These are phyloP conservation scores for Sycobia sp. DNA, from an alignment of 1,140 invertebrate genomes.

Conservation along the genomic window DNA sequence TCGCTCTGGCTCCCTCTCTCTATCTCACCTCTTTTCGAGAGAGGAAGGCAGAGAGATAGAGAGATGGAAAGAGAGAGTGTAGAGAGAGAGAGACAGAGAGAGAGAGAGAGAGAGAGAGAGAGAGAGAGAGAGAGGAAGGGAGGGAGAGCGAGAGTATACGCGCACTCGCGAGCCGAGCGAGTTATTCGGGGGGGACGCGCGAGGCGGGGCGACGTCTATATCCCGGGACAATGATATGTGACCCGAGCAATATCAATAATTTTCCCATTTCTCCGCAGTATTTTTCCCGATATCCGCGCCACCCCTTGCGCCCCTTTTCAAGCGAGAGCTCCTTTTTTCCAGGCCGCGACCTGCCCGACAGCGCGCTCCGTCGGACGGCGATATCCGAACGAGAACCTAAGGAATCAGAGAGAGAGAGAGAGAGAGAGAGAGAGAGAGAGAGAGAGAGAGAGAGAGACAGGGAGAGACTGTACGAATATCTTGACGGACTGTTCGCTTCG, in stretches of 20 bases:
- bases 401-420: too few species aligned
- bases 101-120: too few species aligned
- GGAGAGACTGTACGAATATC: constrained; percentile 12
- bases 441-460: too few species aligned
- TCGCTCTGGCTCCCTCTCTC: not conserved
- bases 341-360: not conserved
- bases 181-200: constrained; percentile 48
- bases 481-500: constrained; percentile 38
- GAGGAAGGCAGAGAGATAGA: too few species aligned
- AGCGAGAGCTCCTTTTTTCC: constrained; percentile 16
- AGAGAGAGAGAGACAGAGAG: too few species aligned
- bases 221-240: constrained; percentile 62
- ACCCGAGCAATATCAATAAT: constrained; percentile 61
- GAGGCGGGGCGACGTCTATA: constrained; percentile 56
- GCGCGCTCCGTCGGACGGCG: too few species aligned
- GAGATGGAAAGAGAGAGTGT: too few species aligned
- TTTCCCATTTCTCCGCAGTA: constrained; percentile 59
- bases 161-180: constrained; percentile 39
- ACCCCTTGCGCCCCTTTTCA: not conserved
- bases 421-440: too few species aligned
- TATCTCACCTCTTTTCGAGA: not conserved
- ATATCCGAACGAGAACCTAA: too few species aligned
- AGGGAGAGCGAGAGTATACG: not conserved
- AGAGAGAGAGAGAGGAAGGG: too few species aligned
- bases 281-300: constrained; percentile 44